Conservation (phyloP, 2,113 vertebrate genomes). For the Macquaria australasica region DNA sequence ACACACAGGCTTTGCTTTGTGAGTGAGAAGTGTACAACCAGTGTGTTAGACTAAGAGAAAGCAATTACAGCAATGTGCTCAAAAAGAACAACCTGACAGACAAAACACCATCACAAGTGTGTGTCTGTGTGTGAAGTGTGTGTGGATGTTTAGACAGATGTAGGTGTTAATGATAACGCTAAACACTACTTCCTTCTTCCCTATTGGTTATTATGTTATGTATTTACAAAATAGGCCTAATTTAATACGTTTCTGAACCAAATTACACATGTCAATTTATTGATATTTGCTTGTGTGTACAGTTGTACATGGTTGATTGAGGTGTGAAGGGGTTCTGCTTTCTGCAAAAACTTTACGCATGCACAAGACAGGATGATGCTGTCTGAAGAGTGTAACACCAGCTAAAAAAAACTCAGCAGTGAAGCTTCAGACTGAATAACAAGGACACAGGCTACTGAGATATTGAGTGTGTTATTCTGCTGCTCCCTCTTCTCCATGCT, state of each 20-base stretch:
- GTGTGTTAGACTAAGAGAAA: conserved; percentile 22
- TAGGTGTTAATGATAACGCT: neutral
- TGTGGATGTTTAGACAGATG: neutral
- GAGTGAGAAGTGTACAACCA: conserved; percentile 2
- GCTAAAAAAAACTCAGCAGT: conserved; percentile 21
- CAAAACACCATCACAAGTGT: conserved; percentile 13
- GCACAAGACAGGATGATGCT: neutral
- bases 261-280: fast-evolving
- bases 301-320: neutral
- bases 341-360: neutral
- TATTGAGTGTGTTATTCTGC: conserved; percentile 42
- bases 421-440: conserved; percentile 43
- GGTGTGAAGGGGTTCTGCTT: neutral
- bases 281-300: neutral
- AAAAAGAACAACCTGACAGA: conserved; percentile 6
- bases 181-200: neutral
- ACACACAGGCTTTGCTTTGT: conserved; percentile 33
- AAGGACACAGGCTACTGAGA: conserved; percentile 50
- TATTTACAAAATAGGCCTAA: neutral
- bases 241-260: neutral
- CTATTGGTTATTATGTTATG: neutral
- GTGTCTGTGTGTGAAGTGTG: conserved; percentile 5
- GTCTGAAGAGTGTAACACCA: conserved; percentile 8
- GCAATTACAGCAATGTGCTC: conserved; percentile 13
- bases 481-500: conserved; percentile 37